Evolutionary conservation across 2,888 invertebrate genomes (phyloP).

Genomic region (Acronicta leporina): DNA sequence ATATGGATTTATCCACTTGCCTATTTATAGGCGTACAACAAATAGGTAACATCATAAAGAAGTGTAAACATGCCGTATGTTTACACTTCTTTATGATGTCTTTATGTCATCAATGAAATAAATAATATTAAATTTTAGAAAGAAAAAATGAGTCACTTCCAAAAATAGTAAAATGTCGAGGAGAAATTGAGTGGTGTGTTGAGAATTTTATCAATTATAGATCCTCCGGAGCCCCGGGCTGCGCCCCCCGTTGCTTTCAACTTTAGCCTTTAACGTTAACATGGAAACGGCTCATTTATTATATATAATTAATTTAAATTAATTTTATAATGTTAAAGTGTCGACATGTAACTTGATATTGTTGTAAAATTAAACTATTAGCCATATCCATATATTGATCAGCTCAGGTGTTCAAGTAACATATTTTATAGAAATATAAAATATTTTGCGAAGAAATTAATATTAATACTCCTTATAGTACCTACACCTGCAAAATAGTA

Average conservation of each 20-base stretch:
- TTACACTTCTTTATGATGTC: too few relatives aligned
- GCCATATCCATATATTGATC: slow-evolving; percentile 32
- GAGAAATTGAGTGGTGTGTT: slow-evolving; percentile 76
- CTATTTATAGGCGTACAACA: slow-evolving; percentile 37
- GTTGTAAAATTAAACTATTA: slow-evolving; percentile 48
- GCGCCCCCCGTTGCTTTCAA: slow-evolving; percentile 68
- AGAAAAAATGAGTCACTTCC: slow-evolving; percentile 68
- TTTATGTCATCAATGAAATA: slow-evolving; percentile 57
- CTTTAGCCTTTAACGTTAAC: slow-evolving; percentile 53
- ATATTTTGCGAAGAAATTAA: slow-evolving; percentile 52
- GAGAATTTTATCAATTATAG: slow-evolving; percentile 85
- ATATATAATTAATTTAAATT: slow-evolving; percentile 54
- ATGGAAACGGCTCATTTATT: slow-evolving; percentile 62
- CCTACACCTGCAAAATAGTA: slow-evolving; percentile 52
- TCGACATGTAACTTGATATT: slow-evolving; percentile 56
- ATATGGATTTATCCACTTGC: slow-evolving; percentile 38
- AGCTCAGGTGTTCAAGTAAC: slow-evolving; percentile 53
- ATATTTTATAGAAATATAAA: slow-evolving; percentile 51
- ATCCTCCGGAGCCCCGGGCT: slow-evolving; percentile 59
- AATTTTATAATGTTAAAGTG: slow-evolving; percentile 51
- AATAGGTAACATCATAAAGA: slow-evolving; percentile 34
- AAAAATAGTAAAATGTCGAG: slow-evolving; percentile 74
- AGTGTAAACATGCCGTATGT: slow-evolving; percentile 48
- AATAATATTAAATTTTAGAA: slow-evolving; percentile 55
- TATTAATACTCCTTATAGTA: slow-evolving; percentile 7